Percentiles rank a stretch among this genome's conserved stretches.
Evolutionary conservation across 2,113 vertebrate species (phyloP).

Genomic region (Centropus unirufus): DNA sequence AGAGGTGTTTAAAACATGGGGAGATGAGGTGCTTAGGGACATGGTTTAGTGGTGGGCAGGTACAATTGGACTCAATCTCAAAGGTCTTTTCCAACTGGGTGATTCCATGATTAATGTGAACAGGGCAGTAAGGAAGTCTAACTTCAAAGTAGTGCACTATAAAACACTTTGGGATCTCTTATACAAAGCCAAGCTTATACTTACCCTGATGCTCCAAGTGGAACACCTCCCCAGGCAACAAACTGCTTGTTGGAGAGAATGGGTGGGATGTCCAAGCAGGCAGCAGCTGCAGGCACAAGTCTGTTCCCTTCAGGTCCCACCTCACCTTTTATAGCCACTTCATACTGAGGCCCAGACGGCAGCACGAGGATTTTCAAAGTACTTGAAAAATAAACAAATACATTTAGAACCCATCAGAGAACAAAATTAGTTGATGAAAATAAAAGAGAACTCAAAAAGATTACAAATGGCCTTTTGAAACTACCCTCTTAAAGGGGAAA

Average conservation of each 20-base stretch:
- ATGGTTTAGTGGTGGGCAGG: too few relatives aligned
- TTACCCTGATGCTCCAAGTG: constrained; percentile 89
- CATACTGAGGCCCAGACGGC: constrained; percentile 93
- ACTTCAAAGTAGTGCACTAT: not conserved
- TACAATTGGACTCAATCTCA: too few relatives aligned
- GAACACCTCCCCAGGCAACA: constrained; percentile 91
- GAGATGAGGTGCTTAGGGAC: too few relatives aligned
- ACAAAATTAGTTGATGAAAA: not conserved
- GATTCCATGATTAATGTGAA: not conserved
- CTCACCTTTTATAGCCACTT: constrained; percentile 88
- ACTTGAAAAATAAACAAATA: constrained; percentile 72
- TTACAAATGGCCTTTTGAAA: not conserved
- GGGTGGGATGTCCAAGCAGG: constrained; percentile 77
- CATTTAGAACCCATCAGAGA: not conserved
- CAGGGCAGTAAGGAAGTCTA: not conserved
- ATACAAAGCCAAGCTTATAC: constrained; percentile 46
- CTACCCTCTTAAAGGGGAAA: not conserved
- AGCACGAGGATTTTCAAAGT: constrained; percentile 90
- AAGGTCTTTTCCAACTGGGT: not conserved
- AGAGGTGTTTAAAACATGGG: too few relatives aligned
- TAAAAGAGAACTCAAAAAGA: not conserved
- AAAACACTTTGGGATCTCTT: not conserved
- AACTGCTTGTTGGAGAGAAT: constrained; percentile 97
- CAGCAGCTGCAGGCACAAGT: not conserved
- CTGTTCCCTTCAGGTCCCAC: constrained; percentile 48